These are phyloP conservation scores for Apis laboriosa DNA, from an alignment of 1,140 invertebrate genomes.

Conservation along the genomic window DNA sequence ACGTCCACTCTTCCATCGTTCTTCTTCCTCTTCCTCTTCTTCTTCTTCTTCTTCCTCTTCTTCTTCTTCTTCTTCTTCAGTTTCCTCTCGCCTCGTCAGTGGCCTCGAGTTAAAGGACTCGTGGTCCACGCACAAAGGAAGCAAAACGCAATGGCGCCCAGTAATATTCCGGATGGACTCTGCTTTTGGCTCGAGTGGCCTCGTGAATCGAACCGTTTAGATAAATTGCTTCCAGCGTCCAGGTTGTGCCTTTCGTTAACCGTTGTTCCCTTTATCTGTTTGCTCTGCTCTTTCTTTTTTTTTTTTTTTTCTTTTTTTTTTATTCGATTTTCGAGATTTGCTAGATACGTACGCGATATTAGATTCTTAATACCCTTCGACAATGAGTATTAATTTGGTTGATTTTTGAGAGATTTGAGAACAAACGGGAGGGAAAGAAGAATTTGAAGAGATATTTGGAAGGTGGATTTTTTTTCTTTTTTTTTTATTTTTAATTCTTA, in stretches of 20 bases:
- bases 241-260: constrained; percentile 25
- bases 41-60: not conserved
- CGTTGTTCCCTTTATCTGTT: not conserved
- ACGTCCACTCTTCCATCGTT: constrained; percentile 12
- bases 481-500: too few relatives aligned
- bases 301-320: not conserved
- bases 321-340: not conserved
- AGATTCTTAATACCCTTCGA: too few relatives aligned
- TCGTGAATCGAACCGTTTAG: constrained; percentile 63
- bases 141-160: constrained; percentile 61
- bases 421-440: too few relatives aligned
- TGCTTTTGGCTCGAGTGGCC: constrained; percentile 62
- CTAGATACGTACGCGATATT: too few relatives aligned
- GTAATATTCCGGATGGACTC: constrained; percentile 73
- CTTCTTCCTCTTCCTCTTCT: not conserved
- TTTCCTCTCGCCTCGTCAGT: not conserved
- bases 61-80: not conserved
- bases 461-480: too few relatives aligned
- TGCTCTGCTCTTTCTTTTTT: too few relatives aligned
- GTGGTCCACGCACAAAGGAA: constrained; percentile 61
- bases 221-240: constrained; percentile 69
- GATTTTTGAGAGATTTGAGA: too few relatives aligned
- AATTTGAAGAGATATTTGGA: too few relatives aligned
- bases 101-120: constrained; percentile 8
- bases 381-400: too few relatives aligned